Evolutionary conservation across 2,888 invertebrate species (phyloP), one percentile per base, ranked within the genome.

Genomic region (Drosophila pseudotalamancana): DNA sequence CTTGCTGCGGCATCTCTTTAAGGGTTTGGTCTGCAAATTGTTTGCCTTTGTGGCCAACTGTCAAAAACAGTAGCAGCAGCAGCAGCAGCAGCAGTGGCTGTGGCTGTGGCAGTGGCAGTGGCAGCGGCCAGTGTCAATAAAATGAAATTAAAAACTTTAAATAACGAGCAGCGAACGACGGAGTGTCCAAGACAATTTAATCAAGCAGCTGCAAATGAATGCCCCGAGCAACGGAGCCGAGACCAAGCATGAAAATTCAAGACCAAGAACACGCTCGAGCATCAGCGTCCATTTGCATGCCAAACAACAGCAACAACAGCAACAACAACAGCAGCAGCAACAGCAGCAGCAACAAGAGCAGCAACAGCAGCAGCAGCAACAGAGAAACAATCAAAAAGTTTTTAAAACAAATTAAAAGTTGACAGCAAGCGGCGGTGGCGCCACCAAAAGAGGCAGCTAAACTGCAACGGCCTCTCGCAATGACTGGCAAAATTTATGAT

Each of bases 351-450:
- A 51, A 12, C 37, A 46, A 6, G 43, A 56, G 23, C 46, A 49
- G 5, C 55, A 56, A 16, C 39, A 72, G 27, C 50, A 59, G 21
- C 43, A 63, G 18, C 50, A 60, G 23, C 63, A 80, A 19, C 51
- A 67, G 57, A 46, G 60, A 82, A 85, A 85, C 88, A 83, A 83
- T 83, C 83, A 83, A 82, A 83, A 83, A 83, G 83, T 83, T 83
- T 87, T 86, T 79, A 85, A 83, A 87, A 85, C 86, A 83, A 83
- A 83, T 83, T 87, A 83, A 83, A 83, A 83, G 77, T 83, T 87
- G 86, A 78, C 67, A 72, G 64, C 85, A 46, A 25, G n/a, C 35
- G 32, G 19, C 16, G n/a, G 32, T n/a, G 42, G 21, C 4, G 12
- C 6, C 16, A 11, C 23, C 49, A 19, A 49, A 49, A 31, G 31